Percentiles rank a stretch among this genome's conserved stretches.
Conservation (phyloP, 2,113 vertebrate genomes). For the Morphnarchus princeps region DNA sequence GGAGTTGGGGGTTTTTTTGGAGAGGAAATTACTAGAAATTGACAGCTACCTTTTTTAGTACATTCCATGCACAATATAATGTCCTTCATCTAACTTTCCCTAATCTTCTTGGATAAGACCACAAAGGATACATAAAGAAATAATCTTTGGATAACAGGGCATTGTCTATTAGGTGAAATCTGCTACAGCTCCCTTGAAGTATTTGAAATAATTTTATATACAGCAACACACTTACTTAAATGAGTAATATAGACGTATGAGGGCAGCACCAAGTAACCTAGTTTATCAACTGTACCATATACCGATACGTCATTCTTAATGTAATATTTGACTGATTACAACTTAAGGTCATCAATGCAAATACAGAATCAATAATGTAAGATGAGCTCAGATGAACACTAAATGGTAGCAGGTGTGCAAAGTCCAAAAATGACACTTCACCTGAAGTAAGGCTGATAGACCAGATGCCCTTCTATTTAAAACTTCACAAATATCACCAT, state of each 20-base stretch:
- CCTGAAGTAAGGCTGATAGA: not conserved
- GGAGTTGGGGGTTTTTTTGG: not conserved
- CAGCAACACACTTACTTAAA: not conserved
- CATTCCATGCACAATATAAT: fast-evolving
- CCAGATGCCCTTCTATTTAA: not conserved
- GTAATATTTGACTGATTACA: not conserved
- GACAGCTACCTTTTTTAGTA: not conserved
- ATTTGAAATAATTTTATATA: not conserved
- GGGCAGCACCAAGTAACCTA: not conserved
- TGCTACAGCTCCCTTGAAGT: not conserved
- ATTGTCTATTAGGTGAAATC: not conserved
- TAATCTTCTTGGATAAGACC: not conserved
- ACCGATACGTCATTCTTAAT: not conserved
- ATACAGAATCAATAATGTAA: not conserved
- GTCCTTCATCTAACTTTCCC: not conserved
- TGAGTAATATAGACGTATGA: not conserved
- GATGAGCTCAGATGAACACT: not conserved
- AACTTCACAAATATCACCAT: not conserved
- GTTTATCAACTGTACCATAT: not conserved
- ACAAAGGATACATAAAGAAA: not conserved
- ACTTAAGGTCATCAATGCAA: not conserved
- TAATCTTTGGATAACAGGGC: not conserved
- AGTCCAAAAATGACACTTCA: not conserved
- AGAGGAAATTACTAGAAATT: not conserved
- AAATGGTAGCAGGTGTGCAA: not conserved